Evolutionary conservation across 2,113 vertebrate genomes (phyloP).

Genomic region (Paraplagusia blochii): DNA sequence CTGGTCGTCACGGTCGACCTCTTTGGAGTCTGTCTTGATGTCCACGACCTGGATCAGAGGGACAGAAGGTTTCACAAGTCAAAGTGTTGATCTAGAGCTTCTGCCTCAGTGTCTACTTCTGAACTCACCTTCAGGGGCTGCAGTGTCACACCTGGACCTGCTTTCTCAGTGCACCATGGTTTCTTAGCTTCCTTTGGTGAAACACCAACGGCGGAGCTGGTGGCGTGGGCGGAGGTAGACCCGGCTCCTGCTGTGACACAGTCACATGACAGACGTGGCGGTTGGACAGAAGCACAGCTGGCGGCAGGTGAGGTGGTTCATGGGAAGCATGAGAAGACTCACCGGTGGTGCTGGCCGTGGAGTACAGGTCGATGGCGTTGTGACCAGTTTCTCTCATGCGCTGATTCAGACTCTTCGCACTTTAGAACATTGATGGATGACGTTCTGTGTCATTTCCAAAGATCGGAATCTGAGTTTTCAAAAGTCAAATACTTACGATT

Average conservation of each 20-base stretch:
- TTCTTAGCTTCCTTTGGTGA: no score
- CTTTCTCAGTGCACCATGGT: no score
- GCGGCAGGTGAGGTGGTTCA: not conserved
- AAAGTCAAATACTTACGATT: constrained; percentile 31
- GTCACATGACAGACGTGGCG: not conserved
- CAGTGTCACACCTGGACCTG: no score
- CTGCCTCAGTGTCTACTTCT: no score
- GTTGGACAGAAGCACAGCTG: not conserved
- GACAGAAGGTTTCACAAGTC: not conserved
- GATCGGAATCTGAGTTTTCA: no score
- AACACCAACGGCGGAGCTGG: no score
- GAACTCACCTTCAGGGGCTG: no score
- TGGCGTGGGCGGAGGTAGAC: no score
- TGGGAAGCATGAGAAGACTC: not conserved
- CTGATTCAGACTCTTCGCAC: constrained; percentile 22
- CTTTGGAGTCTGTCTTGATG: not conserved
- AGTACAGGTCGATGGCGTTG: rapidly evolving
- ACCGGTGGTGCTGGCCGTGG: rapidly evolving
- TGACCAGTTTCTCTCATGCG: constrained; percentile 1
- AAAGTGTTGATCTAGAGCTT: no score
- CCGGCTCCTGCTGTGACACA: not conserved
- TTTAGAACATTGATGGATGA: constrained; percentile 14
- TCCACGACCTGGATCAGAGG: not conserved
- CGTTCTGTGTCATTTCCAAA: no score
- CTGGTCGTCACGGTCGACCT: constrained; percentile 2